Evolutionary conservation across 1,140 invertebrate genomes (phyloP), one percentile per base, ranked within the genome.

Genomic region (Aphaenogaster floridana): DNA sequence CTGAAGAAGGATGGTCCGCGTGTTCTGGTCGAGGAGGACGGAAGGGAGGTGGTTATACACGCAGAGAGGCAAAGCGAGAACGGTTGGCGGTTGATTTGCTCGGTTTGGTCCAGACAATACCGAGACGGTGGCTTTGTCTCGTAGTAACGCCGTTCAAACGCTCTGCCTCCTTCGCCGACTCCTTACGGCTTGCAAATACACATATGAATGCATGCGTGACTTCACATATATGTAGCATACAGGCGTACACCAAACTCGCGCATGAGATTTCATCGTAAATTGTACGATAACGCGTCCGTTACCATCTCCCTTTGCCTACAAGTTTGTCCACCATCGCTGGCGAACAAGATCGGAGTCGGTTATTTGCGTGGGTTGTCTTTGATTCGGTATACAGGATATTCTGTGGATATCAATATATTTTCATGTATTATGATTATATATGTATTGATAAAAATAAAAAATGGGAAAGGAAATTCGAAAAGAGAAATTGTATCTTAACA

Each of bases 61-160:
- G 59, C 42, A 9, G 80, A 84, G 71, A 92, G 83, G 72, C 76
- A 86, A 88, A 83, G 84, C 71, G 81, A 74, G 88, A 88, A 74
- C 84, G 77, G 86, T 92, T 92, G 92, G 92, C 86, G 91, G 92
- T 93, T 93, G 93, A 94, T 94, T 93, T 94, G 92, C 92, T 93
- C 91, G 90, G 92, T 93, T 94, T 93, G 89, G 77, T 69, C 57
- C 86, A 92, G 92, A 94, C 93, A 94, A 93, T 94, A 90, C 90
- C 78, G 86, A 91, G 92, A 92, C 79, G 88, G 90, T 93, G 92
- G 93, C 93, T 94, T 94, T 94, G 93, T 94, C 93, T 93, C 90
- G 90, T 90, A 89, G 92, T 93, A 92, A 93, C 89, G 91, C 88
- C 91, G 90, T 90, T 93, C 92, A 92, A 92, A 92, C 89, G 88